Base-by-base conservation (phyloP, 2,113 vertebrate species). In the Hyaena hyaena region DNA sequence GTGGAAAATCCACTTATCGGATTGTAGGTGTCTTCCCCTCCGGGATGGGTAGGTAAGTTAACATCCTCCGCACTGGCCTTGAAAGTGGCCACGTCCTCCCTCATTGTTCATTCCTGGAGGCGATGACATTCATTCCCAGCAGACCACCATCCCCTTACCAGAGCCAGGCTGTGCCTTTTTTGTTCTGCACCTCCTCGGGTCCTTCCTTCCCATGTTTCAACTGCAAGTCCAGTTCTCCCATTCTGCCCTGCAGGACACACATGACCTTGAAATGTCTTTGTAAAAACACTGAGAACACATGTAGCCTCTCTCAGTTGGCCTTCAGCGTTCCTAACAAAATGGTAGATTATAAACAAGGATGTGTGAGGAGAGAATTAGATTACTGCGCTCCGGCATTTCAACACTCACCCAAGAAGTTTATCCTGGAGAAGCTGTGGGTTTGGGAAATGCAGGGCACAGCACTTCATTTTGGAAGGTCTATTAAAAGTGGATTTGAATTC, bases 171-270 rank as follows among this genome's bases (percentile, higher is more conserved):
- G 99, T 99, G 98, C 98, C 99, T 4, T 99, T 99, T 63, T 99
- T 99, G 98, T 99, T 99, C 83, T 99, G 99, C 55, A 99, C 98
- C 88, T 99, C 99, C 97, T 99, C 98, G 7, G 98, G 98, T 92
- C 98, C 98, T 43, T 99, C 99, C 98, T 99, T 99, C 87, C 99
- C 99, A 69, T 99, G 99, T 95, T 99, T 99, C 97, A 99, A 98
- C 84, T 99, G 99, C 99, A 99, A 98, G 93, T 99, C 99, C 98
- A 99, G 96, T 95, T 99, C 99, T 35, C 99, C 99, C 53, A 99
- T 99, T 87, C 99, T 99, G 33, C 99, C 99, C 99, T 99, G 97
- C 1, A 43, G 97, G 77, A 97, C 97, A 93, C 83, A 90, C 7
- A 98, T 45, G 45, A 97, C n/a, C 2, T 0, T 58, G 76, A 97